Base-by-base conservation (phyloP, 2,113 vertebrate species). In the Maccullochella peelii region DNA sequence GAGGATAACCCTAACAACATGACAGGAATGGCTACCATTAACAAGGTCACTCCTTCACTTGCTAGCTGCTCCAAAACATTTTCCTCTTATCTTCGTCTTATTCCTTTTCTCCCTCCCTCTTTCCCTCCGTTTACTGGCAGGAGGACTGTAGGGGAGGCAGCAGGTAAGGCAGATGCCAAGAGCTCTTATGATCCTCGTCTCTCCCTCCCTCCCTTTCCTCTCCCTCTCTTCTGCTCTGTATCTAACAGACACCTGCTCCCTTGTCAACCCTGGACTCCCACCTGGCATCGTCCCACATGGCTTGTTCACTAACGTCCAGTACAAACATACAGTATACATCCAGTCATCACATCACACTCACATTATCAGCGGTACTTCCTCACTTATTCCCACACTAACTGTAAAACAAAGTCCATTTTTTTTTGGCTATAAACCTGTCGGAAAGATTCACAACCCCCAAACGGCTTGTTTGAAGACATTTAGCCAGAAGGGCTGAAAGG, bases 141-240 rank as follows among this genome's bases (percentile, higher is more conserved):
- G 61, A 55, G 21, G 74, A 36, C 62, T 68, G 44, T 10, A 57
- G 40, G 52, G 80, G 74, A 91, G 86, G 84, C 89, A 91, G 93
- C 91, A 94, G 94, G 91, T 94, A 93, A 87, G 73, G 79, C 88
- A 91, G 86, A 92, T 88, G 91, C 92, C 91, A 89, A 80, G 86
- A 83, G 66, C 89, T 90, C 80, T 69, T 77, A 71, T 84, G 84
- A 87, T 73, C 72, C 76, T 36, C 44, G 21, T 42, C 54, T 42
- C 42, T 10, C 23, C 63, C 59, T 30, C 30, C 25, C 55, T 16
- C 50, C 55, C 68, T 27, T 2, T 3, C 68, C 25, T 4, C 59
- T 75, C 33, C 33, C 50, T 58, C 38, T 72, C 66, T 68, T 21
- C 67, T 80, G 80, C 79, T 84, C 80, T 76, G 85, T 80, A 88